Conservation (phyloP, 2,888 invertebrate genomes). For the Theristus sp. region DNA sequence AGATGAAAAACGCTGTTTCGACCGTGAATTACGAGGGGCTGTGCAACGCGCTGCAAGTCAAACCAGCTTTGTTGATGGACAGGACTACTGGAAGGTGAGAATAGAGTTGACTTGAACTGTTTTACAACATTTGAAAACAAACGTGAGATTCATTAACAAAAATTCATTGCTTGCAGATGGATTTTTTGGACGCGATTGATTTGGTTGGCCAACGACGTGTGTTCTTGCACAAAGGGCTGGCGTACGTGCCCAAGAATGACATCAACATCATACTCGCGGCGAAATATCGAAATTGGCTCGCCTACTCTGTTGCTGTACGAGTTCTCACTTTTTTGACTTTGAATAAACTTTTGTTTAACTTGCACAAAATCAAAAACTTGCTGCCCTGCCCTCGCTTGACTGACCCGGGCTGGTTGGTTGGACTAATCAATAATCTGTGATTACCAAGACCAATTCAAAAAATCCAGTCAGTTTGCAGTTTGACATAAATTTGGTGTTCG, state of each 20-base stretch:
- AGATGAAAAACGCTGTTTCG: neutral
- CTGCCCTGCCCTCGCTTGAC: too few relatives aligned
- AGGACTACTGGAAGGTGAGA: neutral
- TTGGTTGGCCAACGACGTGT: slow-evolving; percentile 58
- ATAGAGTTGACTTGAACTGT: too few relatives aligned
- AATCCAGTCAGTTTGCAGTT: too few relatives aligned
- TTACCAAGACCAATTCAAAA: too few relatives aligned
- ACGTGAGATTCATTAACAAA: too few relatives aligned
- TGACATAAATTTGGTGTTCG: too few relatives aligned
- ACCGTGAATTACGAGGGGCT: neutral
- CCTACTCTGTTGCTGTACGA: slow-evolving; percentile 44
- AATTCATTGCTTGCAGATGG: neutral
- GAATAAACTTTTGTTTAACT: too few relatives aligned
- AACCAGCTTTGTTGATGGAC: neutral
- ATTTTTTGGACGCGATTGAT: slow-evolving; percentile 63
- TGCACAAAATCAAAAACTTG: too few relatives aligned
- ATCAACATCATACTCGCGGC: slow-evolving; percentile 61
- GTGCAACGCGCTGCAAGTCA: neutral
- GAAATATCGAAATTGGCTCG: slow-evolving; percentile 51
- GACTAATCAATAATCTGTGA: too few relatives aligned
- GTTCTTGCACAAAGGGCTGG: slow-evolving; percentile 57
- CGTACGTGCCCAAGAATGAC: slow-evolving; percentile 66
- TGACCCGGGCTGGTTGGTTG: too few relatives aligned
- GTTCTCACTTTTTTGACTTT: too few relatives aligned
- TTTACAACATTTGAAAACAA: too few relatives aligned